A percentile compares a stretch with the other conserved stretches of the same genome.
Evolutionary conservation across 2,888 invertebrate species (phyloP).

Genomic region (Reticulitermes lucifugus): DNA sequence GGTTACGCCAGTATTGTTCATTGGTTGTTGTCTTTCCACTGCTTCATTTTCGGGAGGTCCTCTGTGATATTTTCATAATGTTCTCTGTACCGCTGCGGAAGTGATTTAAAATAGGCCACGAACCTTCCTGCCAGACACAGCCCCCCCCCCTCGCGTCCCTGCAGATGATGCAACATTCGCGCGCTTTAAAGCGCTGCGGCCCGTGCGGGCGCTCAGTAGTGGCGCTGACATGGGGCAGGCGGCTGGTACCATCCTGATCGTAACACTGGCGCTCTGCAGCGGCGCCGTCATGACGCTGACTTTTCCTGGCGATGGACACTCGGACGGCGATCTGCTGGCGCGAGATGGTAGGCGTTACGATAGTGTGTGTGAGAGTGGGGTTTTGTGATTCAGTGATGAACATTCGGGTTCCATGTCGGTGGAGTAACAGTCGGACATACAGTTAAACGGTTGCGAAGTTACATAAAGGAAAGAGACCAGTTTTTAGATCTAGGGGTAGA

Average conservation of each 20-base stretch:
- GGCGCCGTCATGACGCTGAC: not conserved
- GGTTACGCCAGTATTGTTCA: no score
- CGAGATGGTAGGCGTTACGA: conserved; percentile 3
- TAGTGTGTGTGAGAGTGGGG: not conserved
- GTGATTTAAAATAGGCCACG: no score
- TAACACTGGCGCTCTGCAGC: conserved; percentile 5
- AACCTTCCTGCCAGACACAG: not conserved
- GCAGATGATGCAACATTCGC: not conserved
- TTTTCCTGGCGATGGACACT: not conserved
- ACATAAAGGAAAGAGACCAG: no score
- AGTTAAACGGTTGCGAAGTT: no score
- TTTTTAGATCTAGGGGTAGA: no score
- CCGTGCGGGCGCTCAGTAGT: not conserved
- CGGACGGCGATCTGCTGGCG: not conserved
- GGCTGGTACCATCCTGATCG: not conserved
- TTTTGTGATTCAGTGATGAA: no score
- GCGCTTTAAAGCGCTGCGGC: not conserved
- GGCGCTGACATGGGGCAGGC: not conserved
- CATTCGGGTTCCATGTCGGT: no score
- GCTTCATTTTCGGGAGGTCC: no score
- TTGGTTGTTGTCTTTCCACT: no score
- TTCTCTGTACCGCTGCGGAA: no score
- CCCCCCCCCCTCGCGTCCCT: conserved; percentile 4
- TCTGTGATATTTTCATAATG: no score
- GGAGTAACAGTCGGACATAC: no score